phyloP scores from a whole-genome alignment of 2,797 vertebrate genomes.

The Spinus pinus region DNA sequence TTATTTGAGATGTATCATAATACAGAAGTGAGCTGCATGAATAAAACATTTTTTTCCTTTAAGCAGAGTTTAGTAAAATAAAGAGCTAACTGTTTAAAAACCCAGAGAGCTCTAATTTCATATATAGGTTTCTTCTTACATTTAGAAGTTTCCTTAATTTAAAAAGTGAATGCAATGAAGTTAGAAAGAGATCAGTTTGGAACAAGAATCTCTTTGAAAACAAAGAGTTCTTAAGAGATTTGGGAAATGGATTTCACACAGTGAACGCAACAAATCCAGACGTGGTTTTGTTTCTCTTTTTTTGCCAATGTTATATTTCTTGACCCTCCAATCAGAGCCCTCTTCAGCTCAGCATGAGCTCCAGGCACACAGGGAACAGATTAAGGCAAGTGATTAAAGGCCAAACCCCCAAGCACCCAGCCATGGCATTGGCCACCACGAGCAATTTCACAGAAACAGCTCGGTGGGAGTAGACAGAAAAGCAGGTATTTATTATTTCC shows the following conservation, averaged over 20 bases:
- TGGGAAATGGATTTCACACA: background rate
- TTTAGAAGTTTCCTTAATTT: background rate
- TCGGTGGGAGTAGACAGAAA: background rate
- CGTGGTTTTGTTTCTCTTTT: background rate
- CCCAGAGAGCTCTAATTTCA: background rate
- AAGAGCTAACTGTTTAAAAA: background rate
- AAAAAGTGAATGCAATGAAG: background rate
- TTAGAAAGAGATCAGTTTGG: background rate
- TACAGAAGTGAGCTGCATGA: background rate
- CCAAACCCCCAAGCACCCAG: background rate
- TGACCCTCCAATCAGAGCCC: background rate
- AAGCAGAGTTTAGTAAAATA: background rate
- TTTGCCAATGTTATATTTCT: background rate
- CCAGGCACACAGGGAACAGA: background rate
- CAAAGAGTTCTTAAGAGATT: background rate
- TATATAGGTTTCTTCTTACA: background rate
- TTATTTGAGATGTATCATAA: background rate
- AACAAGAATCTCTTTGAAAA: background rate
- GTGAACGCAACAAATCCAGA: background rate
- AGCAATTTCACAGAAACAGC: background rate
- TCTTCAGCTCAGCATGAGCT: background rate
- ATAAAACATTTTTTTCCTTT: conserved; percentile 25
- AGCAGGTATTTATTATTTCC: background rate
- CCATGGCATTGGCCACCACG: accelerated
- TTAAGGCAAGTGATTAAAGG: background rate